Evolutionary conservation across 1,140 invertebrate species (phyloP), one percentile per base, ranked within the genome.

Genomic region (Papilio dardanus): DNA sequence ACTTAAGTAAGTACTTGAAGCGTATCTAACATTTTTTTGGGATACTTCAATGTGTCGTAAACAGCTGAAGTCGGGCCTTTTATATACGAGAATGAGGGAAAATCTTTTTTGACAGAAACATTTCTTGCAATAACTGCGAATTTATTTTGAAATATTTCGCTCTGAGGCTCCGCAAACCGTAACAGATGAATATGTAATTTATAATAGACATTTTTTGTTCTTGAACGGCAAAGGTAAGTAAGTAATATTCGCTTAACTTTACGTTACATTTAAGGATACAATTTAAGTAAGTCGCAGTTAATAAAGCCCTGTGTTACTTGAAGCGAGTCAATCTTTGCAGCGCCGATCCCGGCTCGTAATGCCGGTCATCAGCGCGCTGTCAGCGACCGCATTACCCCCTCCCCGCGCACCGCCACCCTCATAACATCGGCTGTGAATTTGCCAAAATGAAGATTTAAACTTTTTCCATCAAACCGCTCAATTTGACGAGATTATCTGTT

Each of bases 401-500:
- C 50, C 19, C 50, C 10, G 6, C n/a, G 19, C 19, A 50, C 46
- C 46, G 21, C 3, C 19, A 8, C 46, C 6, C 21, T 58, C 10
- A 28, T 30, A 10, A 66, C 16, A 66, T 31, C 65, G 65, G 2
- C 65, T 21, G 65, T 66, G 28, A 66, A 66, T 66, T 66, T 66
- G 65, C 16, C 31, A 66, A 66, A 30, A 66, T 66, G 65, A n/a
- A n/a, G 65, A 5, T 66, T 66, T 66, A 66, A 66, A 66, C 65
- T 66, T 66, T 66, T 66, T 66, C 65, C 65, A 66, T 66, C 65
- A 66, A 66, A 66, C 62, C 62, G 12, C 28, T 66, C 62, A 33
- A 66, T 66, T 66, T 31, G 14, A 31, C 14, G 14, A 66, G 14
- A 66, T 66, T 66, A 66, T 33, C 62, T 33, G 62, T 66, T 33